phyloP scores from a whole-genome alignment of 2,888 invertebrate genomes.

The Tyria jacobaeae region DNA sequence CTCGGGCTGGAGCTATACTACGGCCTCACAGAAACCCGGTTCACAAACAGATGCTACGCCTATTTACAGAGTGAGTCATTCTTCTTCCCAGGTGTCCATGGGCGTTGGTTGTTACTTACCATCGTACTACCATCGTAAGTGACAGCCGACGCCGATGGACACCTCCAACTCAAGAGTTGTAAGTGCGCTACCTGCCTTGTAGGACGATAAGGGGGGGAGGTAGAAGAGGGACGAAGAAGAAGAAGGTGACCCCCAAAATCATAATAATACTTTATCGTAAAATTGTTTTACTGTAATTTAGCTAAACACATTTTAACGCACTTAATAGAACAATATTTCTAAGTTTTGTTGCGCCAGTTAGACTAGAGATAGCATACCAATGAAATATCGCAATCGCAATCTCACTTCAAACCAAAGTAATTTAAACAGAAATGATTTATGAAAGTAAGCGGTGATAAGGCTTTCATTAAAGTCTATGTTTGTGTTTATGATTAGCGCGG shows the following conservation, averaged over 20 bases:
- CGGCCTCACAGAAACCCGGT: too few species aligned
- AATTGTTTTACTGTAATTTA: slow-evolving; percentile 16
- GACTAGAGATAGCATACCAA: slow-evolving; percentile 29
- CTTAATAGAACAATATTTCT: slow-evolving; percentile 28
- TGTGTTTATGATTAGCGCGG: slow-evolving; percentile 25
- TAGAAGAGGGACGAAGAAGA: too few species aligned
- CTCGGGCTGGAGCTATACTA: too few species aligned
- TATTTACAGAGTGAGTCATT: too few species aligned
- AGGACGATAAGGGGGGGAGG: too few species aligned
- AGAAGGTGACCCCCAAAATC: slow-evolving; percentile 39
- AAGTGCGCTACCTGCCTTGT: too few species aligned
- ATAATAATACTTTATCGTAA: slow-evolving; percentile 39
- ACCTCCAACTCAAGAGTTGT: too few species aligned
- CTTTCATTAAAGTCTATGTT: slow-evolving; percentile 38
- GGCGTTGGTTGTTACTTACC: too few species aligned
- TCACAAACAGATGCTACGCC: too few species aligned
- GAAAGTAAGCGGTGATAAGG: slow-evolving; percentile 44
- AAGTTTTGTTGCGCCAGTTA: slow-evolving; percentile 32
- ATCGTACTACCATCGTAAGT: too few species aligned
- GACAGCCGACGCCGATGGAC: too few species aligned
- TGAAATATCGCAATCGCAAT: slow-evolving; percentile 44
- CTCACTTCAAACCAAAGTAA: slow-evolving; percentile 37
- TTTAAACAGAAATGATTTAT: slow-evolving; percentile 50
- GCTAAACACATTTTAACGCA: slow-evolving; percentile 25
- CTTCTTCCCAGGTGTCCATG: too few species aligned